A percentile compares a stretch with the other conserved stretches of the same genome.
These are phyloP conservation scores for Drosophila varians DNA, from an alignment of 1,140 invertebrate species.

Conservation along the genomic window DNA sequence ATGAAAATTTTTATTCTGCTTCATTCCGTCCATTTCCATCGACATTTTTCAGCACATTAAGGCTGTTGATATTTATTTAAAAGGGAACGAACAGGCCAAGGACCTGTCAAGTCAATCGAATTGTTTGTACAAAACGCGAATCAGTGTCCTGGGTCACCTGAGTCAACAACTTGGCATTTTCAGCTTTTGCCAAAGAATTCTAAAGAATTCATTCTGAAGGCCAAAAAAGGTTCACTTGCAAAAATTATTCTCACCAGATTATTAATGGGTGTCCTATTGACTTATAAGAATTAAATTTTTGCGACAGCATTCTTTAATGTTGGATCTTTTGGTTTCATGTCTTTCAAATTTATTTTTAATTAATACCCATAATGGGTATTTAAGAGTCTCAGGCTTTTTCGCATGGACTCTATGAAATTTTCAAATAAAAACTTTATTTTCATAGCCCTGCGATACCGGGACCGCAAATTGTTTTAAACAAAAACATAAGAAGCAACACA, in stretches of 20 bases:
- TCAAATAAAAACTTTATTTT: slow-evolving; percentile 33
- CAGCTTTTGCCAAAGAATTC: slow-evolving; percentile 40
- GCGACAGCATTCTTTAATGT: too few species aligned
- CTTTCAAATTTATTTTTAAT: neutral
- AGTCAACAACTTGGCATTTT: slow-evolving; percentile 24
- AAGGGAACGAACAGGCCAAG: neutral
- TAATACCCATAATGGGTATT: neutral
- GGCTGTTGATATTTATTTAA: slow-evolving; percentile 42
- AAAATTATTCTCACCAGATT: neutral
- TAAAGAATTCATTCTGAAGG: slow-evolving; percentile 32
- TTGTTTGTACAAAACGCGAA: slow-evolving; percentile 33
- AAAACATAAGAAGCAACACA: slow-evolving; percentile 30
- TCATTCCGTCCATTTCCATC: neutral
- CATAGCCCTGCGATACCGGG: slow-evolving; percentile 5
- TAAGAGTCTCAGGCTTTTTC: neutral
- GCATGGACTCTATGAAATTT: slow-evolving; percentile 1
- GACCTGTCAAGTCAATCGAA: slow-evolving; percentile 48
- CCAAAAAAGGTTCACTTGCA: slow-evolving; percentile 12
- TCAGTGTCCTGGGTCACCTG: slow-evolving; percentile 25
- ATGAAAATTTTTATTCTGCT: slow-evolving; percentile 12
- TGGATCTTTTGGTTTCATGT: neutral
- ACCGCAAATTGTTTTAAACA: slow-evolving; percentile 73
- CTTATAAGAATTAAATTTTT: too few species aligned
- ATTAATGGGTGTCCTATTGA: neutral
- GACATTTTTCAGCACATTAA: slow-evolving; percentile 37